A percentile compares a stretch with the other conserved stretches of the same genome.
Conservation (phyloP, 1,140 invertebrate species). For the Potamilus streckersoni region DNA sequence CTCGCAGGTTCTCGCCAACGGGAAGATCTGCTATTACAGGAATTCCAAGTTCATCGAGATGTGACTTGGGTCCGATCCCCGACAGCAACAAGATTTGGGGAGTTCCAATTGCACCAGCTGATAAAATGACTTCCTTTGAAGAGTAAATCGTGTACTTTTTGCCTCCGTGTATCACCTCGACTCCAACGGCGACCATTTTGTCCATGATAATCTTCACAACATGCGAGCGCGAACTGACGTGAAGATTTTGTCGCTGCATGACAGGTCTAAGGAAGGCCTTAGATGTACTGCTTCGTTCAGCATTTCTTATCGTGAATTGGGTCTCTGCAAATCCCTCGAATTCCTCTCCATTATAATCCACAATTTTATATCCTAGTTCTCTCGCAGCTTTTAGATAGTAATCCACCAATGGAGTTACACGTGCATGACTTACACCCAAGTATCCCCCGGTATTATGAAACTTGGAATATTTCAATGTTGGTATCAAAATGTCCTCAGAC, state of each 20-base stretch:
- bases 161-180: no score
- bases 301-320: slow-evolving; percentile 11
- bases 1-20: no score
- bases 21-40: no score
- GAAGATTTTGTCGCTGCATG: slow-evolving; percentile 3
- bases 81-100: no score
- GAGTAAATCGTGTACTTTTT: not conserved
- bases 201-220: slow-evolving; percentile 15
- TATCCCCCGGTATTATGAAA: slow-evolving; percentile 12
- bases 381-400: slow-evolving; percentile 40
- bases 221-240: not conserved
- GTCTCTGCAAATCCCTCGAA: not conserved
- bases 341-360: slow-evolving; percentile 37
- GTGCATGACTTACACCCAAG: slow-evolving; percentile 1
- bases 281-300: slow-evolving; percentile 7
- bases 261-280: slow-evolving; percentile 11
- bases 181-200: slow-evolving; percentile 13
- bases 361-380: slow-evolving; percentile 42
- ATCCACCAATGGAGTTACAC: slow-evolving; percentile 38
- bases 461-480: slow-evolving; percentile 4
- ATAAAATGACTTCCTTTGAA: not conserved
- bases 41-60: no score
- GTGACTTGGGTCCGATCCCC: no score
- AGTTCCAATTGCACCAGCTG: no score
- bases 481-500: no score